These are phyloP conservation scores for Allygus modestus DNA, from an alignment of 2,888 invertebrate genomes.

Conservation along the genomic window DNA sequence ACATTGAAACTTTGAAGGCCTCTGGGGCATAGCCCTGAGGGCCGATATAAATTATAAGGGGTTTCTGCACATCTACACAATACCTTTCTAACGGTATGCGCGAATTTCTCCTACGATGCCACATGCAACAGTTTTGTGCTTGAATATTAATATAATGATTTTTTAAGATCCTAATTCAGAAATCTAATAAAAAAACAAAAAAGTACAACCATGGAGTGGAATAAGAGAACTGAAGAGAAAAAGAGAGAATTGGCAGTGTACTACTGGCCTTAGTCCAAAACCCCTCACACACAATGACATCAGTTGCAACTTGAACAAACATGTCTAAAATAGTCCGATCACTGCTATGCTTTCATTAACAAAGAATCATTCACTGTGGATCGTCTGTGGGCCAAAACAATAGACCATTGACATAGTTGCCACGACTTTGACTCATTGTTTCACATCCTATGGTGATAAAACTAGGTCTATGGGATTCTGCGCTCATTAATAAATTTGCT, in stretches of 20 bases:
- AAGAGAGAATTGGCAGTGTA: neutral
- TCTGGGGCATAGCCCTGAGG: too few species aligned
- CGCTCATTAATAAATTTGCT: too few species aligned
- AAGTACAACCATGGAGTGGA: neutral
- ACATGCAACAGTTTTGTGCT: too few species aligned
- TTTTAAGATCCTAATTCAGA: too few species aligned
- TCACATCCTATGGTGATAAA: neutral
- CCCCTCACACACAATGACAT: neutral
- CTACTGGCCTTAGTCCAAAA: neutral
- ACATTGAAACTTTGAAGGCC: too few species aligned
- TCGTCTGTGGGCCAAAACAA: slow-evolving; percentile 3
- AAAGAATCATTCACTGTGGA: slow-evolving; percentile 11
- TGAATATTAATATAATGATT: too few species aligned
- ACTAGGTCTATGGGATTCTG: neutral
- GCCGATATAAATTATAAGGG: too few species aligned
- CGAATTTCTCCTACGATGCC: too few species aligned
- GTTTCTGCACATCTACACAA: too few species aligned
- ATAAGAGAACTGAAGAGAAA: neutral
- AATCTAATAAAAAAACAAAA: too few species aligned
- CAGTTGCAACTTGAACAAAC: neutral
- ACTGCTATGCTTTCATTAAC: slow-evolving; percentile 29
- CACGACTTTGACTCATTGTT: neutral
- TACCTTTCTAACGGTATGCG: too few species aligned
- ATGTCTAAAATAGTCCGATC: slow-evolving; percentile 20
- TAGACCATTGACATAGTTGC: slow-evolving; percentile 5